These are phyloP conservation scores for Drosophila miranda DNA, from an alignment of 1,140 invertebrate species.

Conservation along the genomic window DNA sequence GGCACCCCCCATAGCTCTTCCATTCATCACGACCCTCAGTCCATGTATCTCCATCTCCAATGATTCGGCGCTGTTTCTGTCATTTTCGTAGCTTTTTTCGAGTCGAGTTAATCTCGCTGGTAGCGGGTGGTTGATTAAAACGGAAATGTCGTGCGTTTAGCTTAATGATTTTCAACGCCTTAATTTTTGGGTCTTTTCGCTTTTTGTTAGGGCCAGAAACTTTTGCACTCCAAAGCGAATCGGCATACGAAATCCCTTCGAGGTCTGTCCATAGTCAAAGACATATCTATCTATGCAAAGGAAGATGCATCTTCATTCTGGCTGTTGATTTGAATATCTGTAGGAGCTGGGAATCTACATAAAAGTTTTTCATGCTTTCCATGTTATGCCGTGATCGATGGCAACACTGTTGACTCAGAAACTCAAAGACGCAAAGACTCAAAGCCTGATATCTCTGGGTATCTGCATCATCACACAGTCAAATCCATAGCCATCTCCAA, in stretches of 20 bases:
- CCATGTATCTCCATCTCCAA: slow-evolving; percentile 10
- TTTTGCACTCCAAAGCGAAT: slow-evolving; percentile 37
- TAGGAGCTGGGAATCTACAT: not conserved
- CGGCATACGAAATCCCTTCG: slow-evolving; percentile 27
- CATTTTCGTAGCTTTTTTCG: slow-evolving; percentile 39
- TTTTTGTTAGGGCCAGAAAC: slow-evolving; percentile 54
- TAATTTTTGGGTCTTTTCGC: slow-evolving; percentile 28
- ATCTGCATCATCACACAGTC: too few species aligned
- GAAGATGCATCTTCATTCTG: slow-evolving; percentile 39
- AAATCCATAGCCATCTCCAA: slow-evolving; percentile 26
- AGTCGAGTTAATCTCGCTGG: slow-evolving; percentile 51
- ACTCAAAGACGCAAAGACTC: too few species aligned
- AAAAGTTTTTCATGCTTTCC: slow-evolving; percentile 67
- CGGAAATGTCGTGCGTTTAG: slow-evolving; percentile 71
- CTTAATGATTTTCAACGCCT: slow-evolving; percentile 60
- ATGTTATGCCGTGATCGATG: slow-evolving; percentile 67
- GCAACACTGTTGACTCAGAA: slow-evolving; percentile 33
- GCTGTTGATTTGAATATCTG: slow-evolving; percentile 56
- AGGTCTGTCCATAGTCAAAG: slow-evolving; percentile 38
- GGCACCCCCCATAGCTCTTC: not conserved
- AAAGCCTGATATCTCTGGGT: slow-evolving; percentile 11
- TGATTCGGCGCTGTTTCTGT: slow-evolving; percentile 19
- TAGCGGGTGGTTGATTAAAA: slow-evolving; percentile 78
- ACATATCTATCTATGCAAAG: not conserved
- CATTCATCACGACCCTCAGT: slow-evolving; percentile 43